phyloP scores from a whole-genome alignment of 2,888 invertebrate species.

The Altica lythri region DNA sequence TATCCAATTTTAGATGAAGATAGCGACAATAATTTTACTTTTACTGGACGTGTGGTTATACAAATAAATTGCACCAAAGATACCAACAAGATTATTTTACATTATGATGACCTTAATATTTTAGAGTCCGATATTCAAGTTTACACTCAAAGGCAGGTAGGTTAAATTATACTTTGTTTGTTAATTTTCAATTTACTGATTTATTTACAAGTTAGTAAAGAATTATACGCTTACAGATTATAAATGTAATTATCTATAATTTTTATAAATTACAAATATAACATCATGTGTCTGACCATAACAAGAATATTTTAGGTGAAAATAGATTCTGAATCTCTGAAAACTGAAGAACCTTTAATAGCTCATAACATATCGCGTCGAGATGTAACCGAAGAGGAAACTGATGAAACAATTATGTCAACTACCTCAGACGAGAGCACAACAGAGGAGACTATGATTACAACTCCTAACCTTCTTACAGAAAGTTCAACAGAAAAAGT shows the following conservation, averaged over 20 bases:
- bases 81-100: constrained; percentile 51
- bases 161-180: not conserved
- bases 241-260: no score
- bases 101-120: constrained; percentile 49
- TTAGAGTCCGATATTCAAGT: constrained; percentile 44
- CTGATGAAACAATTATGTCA: constrained; percentile 13
- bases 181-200: no score
- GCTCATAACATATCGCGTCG: constrained; percentile 27
- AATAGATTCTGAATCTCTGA: constrained; percentile 25
- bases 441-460: constrained; percentile 17
- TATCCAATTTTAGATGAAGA: constrained; percentile 51
- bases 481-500: constrained; percentile 30
- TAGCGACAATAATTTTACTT: constrained; percentile 49
- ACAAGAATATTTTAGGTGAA: constrained; percentile 25
- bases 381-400: constrained; percentile 16
- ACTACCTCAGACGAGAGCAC: constrained; percentile 1
- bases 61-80: constrained; percentile 46
- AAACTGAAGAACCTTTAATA: constrained; percentile 5
- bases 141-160: constrained; percentile 36
- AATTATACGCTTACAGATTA: no score
- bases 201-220: no score
- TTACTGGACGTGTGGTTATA: constrained; percentile 50
- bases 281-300: no score
- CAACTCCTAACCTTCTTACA: not conserved
- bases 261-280: no score